Evolutionary conservation across 2,888 invertebrate genomes (phyloP), one percentile per base, ranked within the genome.

Genomic region (Neoaliturus tenellus): DNA sequence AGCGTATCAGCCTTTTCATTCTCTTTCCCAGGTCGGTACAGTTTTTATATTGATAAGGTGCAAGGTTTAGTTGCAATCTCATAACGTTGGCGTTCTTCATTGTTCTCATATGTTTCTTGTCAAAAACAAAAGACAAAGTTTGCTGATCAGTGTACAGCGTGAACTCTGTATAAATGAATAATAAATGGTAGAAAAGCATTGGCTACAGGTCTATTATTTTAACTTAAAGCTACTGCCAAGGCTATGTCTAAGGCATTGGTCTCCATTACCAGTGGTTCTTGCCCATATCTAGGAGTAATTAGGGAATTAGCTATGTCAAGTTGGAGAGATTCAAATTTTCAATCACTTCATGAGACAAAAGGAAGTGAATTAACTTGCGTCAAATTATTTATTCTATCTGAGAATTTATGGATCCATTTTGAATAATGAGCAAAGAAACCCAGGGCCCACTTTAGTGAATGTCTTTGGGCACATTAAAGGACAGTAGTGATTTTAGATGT

Each of bases 1-100:
- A 87, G 78, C 5, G 84, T 69, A 80, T 86, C 86, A 12, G 87
- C 87, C 17, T 39, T 83, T 1, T 55, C 23, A 69, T 86, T 86
- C 78, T 84, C 71, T 81, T 81, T 85, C 73, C 86, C 85, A 69
- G 86, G 81, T 23, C 83, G 48, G 80, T 85, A 85, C 35, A 75
- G 20, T 85, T 83, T 39, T 85, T 84, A 51, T 78, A 86, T 23
- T 23, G 75, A 41, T 80, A 86, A 33, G 71, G 12, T 12, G 44
- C 44, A 12, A 84, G 80, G 6, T 85, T 84, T 17, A 86, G 25
- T n/a, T 82, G 55, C 85, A 84, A 85, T 17, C 85, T 58, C 58
- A 75, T 35, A 14, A 85, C 78, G n/a, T 78, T 85, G 80, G 0
- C 81, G 75, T 55, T 83, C 85, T 85, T 85, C 2, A 85, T 82